A percentile compares a stretch with the other conserved stretches of the same genome.
Conservation (phyloP, 2,113 vertebrate species). For the Galeopterus variegatus region DNA sequence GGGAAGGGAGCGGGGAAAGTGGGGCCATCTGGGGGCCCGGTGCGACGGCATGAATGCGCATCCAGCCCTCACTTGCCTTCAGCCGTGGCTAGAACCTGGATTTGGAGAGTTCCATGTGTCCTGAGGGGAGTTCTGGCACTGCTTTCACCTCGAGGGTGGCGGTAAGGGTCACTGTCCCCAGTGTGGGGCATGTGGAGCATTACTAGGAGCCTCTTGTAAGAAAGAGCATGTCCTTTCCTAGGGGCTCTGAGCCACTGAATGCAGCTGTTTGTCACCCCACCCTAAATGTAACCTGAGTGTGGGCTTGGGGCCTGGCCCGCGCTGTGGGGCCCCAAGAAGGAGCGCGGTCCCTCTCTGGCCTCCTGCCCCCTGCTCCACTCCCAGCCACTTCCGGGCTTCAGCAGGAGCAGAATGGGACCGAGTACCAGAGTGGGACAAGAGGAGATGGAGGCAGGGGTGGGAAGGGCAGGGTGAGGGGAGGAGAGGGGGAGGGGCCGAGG, state of each 20-base stretch:
- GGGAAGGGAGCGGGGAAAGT: neutral
- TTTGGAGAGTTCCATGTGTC: rapidly evolving
- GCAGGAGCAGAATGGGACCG: rapidly evolving
- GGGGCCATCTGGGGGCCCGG: neutral
- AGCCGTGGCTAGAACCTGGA: rapidly evolving
- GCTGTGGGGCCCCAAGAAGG: rapidly evolving
- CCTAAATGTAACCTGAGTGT: neutral
- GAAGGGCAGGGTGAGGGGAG: no score
- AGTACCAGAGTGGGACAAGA: rapidly evolving
- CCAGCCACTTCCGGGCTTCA: neutral
- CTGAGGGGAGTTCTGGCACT: neutral
- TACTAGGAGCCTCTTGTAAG: neutral
- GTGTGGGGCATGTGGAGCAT: rapidly evolving
- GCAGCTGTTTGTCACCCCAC: neutral
- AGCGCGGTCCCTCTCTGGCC: rapidly evolving
- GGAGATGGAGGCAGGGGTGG: no score
- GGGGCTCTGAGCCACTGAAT: rapidly evolving
- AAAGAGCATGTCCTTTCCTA: neutral
- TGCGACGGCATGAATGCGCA: rapidly evolving
- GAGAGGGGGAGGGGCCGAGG: neutral
- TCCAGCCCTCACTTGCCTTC: rapidly evolving
- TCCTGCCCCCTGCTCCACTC: rapidly evolving
- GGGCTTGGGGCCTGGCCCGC: neutral
- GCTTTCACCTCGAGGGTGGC: rapidly evolving
- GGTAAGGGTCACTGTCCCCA: rapidly evolving